Conservation (phyloP, 2,797 vertebrate genomes). For the Trachops cirrhosus region DNA sequence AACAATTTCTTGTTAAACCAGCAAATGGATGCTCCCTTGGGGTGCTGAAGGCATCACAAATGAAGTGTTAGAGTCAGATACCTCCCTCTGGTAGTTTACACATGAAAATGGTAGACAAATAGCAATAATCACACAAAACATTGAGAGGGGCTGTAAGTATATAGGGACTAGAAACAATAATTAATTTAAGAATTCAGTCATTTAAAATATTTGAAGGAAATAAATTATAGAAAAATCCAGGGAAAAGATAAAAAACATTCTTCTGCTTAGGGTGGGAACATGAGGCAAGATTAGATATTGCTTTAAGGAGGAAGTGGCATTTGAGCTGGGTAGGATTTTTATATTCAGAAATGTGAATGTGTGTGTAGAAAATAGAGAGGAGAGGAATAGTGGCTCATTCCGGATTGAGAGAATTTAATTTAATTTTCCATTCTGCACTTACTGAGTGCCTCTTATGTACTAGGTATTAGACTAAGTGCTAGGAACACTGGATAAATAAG, state of each 20-base stretch:
- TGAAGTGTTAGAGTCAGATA: background rate
- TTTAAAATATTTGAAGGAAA: background rate
- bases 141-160: background rate
- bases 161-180: background rate
- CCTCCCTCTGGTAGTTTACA: background rate
- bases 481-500: background rate
- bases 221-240: background rate
- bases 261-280: background rate
- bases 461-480: background rate
- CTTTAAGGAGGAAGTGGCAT: background rate
- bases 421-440: background rate
- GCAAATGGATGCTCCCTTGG: background rate
- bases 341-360: constrained; percentile 19
- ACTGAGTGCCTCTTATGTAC: background rate
- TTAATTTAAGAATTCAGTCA: background rate
- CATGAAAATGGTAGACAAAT: background rate
- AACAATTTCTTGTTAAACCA: background rate
- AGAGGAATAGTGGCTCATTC: background rate
- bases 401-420: background rate
- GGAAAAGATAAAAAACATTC: background rate
- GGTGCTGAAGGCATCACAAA: background rate
- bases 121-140: background rate
- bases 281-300: background rate
- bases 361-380: background rate
- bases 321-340: constrained; percentile 9